Conservation (phyloP, 2,797 vertebrate genomes). For the Apogon talboti region DNA sequence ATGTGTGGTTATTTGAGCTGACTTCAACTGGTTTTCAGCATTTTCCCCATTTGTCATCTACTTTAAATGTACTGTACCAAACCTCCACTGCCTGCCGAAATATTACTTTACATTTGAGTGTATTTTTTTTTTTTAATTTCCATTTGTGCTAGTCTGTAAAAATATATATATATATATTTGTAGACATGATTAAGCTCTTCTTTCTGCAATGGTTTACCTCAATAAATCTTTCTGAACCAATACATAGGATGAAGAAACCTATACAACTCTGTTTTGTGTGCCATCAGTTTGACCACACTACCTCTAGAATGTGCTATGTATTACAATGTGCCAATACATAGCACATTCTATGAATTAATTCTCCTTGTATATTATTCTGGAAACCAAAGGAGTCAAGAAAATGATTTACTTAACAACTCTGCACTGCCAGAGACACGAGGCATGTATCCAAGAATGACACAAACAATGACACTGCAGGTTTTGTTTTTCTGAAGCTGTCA, state of each 20-base stretch:
- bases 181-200: background rate
- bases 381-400: too few species aligned
- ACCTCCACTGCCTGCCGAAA: background rate
- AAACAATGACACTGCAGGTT: background rate
- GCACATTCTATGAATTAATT: too few species aligned
- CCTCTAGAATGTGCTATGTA: too few species aligned
- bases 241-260: too few species aligned
- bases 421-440: too few species aligned
- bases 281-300: too few species aligned
- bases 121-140: background rate
- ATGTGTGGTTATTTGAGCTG: background rate
- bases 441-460: too few species aligned
- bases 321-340: too few species aligned
- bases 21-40: background rate
- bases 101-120: background rate
- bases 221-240: conserved; percentile 1
- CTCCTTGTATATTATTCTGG: too few species aligned
- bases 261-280: too few species aligned
- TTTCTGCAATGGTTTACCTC: background rate
- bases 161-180: background rate
- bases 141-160: background rate
- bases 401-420: too few species aligned
- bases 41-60: background rate
- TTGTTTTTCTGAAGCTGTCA: conserved; percentile 11
- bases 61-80: background rate